Conservation (phyloP, 1,140 invertebrate genomes). For the Hormaphis cornu region DNA sequence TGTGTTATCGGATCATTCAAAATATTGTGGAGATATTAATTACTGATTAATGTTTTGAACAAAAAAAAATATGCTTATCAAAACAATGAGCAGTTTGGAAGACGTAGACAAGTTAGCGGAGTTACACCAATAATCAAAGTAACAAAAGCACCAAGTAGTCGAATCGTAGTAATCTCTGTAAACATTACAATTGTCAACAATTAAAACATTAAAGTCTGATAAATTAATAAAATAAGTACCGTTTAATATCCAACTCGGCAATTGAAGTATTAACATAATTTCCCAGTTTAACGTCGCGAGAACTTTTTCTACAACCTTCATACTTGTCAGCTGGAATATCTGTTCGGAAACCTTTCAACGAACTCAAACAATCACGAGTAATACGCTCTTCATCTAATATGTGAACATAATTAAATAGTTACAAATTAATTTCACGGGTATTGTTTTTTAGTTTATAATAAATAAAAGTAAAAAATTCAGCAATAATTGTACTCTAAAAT, state of each 20-base stretch:
- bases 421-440: no score
- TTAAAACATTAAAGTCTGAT: neutral
- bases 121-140: constrained; percentile 83
- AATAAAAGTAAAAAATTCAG: no score
- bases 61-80: constrained; percentile 28
- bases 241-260: constrained; percentile 72
- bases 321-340: constrained; percentile 88
- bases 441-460: no score
- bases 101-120: constrained; percentile 36
- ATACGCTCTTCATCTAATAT: constrained; percentile 65
- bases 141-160: constrained; percentile 82
- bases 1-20: neutral
- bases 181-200: constrained; percentile 37
- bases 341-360: constrained; percentile 60
- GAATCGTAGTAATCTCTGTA: constrained; percentile 71
- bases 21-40: neutral
- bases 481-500: no score
- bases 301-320: constrained; percentile 75
- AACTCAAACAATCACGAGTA: constrained; percentile 76
- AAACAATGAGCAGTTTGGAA: constrained; percentile 24
- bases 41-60: neutral
- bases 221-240: constrained; percentile 44
- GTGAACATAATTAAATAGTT: no score
- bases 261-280: constrained; percentile 83
- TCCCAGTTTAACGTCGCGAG: constrained; percentile 64